A percentile compares a stretch with the other conserved stretches of the same genome.
phyloP scores from a whole-genome alignment of 2,797 vertebrate genomes.

The Tragelaphus oryx region DNA sequence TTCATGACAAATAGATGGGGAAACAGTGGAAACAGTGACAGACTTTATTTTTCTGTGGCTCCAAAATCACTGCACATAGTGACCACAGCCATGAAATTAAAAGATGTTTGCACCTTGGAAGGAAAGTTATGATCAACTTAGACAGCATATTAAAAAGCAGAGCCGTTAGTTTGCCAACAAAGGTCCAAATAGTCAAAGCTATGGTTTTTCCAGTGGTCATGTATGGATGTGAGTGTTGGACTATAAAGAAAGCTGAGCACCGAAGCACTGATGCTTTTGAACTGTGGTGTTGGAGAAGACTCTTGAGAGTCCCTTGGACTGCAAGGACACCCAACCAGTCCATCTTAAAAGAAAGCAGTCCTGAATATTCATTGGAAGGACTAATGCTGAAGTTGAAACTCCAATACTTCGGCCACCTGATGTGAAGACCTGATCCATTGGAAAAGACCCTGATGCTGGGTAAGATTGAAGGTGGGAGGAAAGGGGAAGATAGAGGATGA shows the following conservation, averaged over 20 bases:
- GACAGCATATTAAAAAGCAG: not conserved
- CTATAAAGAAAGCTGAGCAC: not conserved
- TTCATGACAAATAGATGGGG: not conserved
- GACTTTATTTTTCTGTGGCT: not conserved
- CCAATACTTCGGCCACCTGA: not conserved
- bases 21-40: not conserved
- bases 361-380: not conserved
- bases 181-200: not conserved
- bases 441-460: not conserved
- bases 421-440: not conserved
- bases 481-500: not conserved
- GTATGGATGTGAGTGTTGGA: not conserved
- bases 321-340: not conserved
- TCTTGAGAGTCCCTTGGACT: not conserved
- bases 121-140: not conserved
- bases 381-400: not conserved
- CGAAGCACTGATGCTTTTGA: fast-evolving
- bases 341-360: not conserved
- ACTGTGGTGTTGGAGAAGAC: not conserved
- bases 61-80: not conserved
- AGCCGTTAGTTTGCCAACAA: not conserved
- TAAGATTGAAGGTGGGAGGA: not conserved
- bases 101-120: not conserved
- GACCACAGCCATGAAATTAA: not conserved
- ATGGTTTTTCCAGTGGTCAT: not conserved